A percentile compares a stretch with the other conserved stretches of the same genome.
Conservation (phyloP, 2,888 invertebrate species). For the Anagyrus pseudococci region DNA sequence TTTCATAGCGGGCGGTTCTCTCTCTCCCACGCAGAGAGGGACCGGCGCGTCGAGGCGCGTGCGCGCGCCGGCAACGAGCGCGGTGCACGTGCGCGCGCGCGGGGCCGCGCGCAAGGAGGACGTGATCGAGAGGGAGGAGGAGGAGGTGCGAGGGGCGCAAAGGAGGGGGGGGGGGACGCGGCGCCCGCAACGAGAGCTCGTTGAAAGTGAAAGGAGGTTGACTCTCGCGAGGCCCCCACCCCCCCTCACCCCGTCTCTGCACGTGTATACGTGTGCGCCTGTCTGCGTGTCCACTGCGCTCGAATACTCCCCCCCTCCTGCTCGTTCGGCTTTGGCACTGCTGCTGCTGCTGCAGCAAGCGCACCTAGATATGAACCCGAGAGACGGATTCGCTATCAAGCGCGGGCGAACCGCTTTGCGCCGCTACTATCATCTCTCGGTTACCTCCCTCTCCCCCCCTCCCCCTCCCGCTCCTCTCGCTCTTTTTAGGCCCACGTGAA, state of each 20-base stretch:
- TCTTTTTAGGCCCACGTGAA: too few relatives aligned
- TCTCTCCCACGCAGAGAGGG: too few relatives aligned
- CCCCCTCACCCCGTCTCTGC: neutral
- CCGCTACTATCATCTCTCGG: too few relatives aligned
- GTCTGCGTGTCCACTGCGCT: slow-evolving; percentile 45
- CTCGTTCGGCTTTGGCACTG: neutral
- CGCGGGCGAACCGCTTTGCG: too few relatives aligned
- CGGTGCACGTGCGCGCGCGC: neutral
- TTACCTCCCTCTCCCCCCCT: too few relatives aligned
- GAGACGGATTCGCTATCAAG: too few relatives aligned
- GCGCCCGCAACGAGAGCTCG: slow-evolving; percentile 44
- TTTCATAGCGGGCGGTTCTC: too few relatives aligned
- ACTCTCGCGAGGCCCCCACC: slow-evolving; percentile 40
- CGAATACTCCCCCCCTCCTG: slow-evolving; percentile 43
- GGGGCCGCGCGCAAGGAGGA: neutral
- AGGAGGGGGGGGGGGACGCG: slow-evolving; percentile 44
- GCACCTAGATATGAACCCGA: too few relatives aligned
- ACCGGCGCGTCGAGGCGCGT: neutral
- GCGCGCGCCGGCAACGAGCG: slow-evolving; percentile 17
- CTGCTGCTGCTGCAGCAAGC: too few relatives aligned
- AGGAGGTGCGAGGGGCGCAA: slow-evolving; percentile 50
- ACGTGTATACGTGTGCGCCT: neutral
- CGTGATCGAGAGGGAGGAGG: slow-evolving; percentile 11
- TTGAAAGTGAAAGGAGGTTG: slow-evolving; percentile 63
- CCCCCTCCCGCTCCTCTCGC: too few relatives aligned